Evolutionary conservation across 2,797 vertebrate genomes (phyloP).

Genomic region (Melanogrammus aeglefinus): DNA sequence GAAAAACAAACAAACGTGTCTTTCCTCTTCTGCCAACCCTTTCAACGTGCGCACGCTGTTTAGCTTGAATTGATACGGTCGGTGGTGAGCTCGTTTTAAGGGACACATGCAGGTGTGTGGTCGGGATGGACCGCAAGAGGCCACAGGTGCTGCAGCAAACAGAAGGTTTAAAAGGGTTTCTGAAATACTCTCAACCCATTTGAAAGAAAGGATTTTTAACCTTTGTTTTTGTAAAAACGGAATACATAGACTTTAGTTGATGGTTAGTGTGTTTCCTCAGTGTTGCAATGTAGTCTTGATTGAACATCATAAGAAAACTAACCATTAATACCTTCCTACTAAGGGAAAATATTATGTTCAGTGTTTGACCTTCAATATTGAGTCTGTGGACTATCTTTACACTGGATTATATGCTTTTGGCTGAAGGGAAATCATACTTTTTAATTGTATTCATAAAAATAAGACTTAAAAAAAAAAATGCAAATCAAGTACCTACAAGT

Average conservation of each 20-base stretch:
- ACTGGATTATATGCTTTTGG: not conserved
- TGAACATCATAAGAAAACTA: not conserved
- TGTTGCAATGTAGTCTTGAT: not conserved
- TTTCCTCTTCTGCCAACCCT: not conserved
- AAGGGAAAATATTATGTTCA: not conserved
- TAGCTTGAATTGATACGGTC: not conserved
- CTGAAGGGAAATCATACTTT: not conserved
- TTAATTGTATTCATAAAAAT: too few species aligned
- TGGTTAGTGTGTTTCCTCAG: not conserved
- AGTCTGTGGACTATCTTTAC: not conserved
- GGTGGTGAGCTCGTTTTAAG: not conserved
- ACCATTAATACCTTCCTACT: not conserved
- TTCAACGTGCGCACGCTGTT: not conserved
- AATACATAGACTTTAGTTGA: too few species aligned
- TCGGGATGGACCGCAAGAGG: not conserved
- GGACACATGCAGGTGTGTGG: not conserved
- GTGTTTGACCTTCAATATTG: not conserved
- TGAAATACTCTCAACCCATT: not conserved
- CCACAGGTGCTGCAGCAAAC: not conserved
- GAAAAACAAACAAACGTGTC: not conserved
- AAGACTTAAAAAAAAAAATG: too few species aligned
- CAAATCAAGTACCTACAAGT: not conserved
- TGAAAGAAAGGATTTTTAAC: not conserved
- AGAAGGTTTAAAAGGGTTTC: not conserved
- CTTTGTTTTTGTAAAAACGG: not conserved